Conservation (phyloP, 2,888 invertebrate genomes). For the Lysandra bellargus region DNA sequence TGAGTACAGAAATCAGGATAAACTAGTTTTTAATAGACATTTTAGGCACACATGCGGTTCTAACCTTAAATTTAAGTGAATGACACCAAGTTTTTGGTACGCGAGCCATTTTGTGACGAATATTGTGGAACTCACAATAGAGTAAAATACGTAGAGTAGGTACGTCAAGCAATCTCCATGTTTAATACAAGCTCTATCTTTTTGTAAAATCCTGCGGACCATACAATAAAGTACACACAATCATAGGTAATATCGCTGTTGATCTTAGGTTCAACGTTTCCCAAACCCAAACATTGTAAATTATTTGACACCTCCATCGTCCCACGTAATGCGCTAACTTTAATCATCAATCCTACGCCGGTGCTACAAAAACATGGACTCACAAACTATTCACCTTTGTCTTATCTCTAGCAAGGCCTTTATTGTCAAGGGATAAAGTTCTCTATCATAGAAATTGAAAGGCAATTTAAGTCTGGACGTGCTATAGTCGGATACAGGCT, state of each 20-base stretch:
- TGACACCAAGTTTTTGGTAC: not conserved
- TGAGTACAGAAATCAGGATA: not conserved
- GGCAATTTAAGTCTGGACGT: not conserved
- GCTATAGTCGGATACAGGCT: slow-evolving; percentile 31
- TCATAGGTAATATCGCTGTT: not conserved
- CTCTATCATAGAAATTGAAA: not conserved
- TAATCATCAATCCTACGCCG: slow-evolving; percentile 43
- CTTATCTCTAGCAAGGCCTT: not conserved
- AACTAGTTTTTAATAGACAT: not conserved
- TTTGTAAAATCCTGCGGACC: not conserved
- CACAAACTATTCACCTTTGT: not conserved
- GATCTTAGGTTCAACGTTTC: slow-evolving; percentile 16
- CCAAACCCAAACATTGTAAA: slow-evolving; percentile 26
- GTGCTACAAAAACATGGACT: slow-evolving; percentile 38
- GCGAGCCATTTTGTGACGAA: not conserved
- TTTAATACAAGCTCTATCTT: not conserved
- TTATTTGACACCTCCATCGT: slow-evolving; percentile 33
- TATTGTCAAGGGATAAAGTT: not conserved
- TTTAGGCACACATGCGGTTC: not conserved
- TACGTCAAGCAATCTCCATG: not conserved
- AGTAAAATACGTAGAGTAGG: too few relatives aligned
- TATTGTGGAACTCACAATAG: too few relatives aligned
- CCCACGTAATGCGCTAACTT: slow-evolving; percentile 36
- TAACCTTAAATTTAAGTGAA: not conserved
- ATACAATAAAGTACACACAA: not conserved